These are phyloP conservation scores for Hiodon alosoides DNA, from an alignment of 2,113 vertebrate genomes.

Conservation along the genomic window DNA sequence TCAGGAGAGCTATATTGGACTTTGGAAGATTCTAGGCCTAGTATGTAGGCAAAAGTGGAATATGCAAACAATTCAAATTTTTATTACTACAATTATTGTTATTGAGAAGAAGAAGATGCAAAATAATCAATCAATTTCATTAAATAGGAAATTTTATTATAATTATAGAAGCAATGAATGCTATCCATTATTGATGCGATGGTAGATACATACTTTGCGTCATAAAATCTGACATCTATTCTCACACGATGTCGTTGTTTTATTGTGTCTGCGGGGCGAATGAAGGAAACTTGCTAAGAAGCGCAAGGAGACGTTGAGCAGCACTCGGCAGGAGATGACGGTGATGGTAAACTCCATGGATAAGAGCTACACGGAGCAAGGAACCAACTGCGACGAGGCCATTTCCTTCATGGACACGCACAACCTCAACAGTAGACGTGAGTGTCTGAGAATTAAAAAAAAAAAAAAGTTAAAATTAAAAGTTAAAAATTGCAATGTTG, in stretches of 20 bases:
- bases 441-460: slow-evolving; percentile 14
- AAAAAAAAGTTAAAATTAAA: too few species aligned
- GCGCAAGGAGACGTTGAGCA: slow-evolving; percentile 79
- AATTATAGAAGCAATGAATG: too few species aligned
- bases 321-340: slow-evolving; percentile 84
- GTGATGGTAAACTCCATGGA: slow-evolving; percentile 87
- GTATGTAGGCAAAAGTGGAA: too few species aligned
- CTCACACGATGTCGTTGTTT: neutral
- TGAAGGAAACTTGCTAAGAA: slow-evolving; percentile 84
- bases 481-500: too few species aligned
- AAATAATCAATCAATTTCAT: too few species aligned
- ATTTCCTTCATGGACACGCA: slow-evolving; percentile 83
- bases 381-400: slow-evolving; percentile 76
- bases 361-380: slow-evolving; percentile 82
- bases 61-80: too few species aligned
- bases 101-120: neutral
- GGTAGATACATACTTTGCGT: too few species aligned
- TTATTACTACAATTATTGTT: neutral
- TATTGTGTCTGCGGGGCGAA: slow-evolving; percentile 9
- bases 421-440: slow-evolving; percentile 64
- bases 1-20: neutral
- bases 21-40: neutral
- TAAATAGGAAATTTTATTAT: too few species aligned
- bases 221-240: neutral
- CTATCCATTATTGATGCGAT: neutral